Conservation (phyloP, 2,113 vertebrate species). For the Brachypteracias leptosomus region DNA sequence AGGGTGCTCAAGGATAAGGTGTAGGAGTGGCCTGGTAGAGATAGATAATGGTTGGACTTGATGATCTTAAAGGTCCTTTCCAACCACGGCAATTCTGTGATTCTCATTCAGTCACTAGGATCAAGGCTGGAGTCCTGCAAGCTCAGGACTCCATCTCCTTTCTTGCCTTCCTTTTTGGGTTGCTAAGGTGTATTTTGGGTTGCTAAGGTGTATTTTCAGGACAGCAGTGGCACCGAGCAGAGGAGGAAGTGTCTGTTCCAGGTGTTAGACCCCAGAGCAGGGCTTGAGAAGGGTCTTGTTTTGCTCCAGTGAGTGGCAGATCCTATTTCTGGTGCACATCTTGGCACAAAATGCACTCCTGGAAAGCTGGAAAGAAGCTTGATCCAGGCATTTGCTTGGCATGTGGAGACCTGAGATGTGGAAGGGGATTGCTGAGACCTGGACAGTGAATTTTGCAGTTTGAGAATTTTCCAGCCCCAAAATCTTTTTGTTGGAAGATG, state of each 20-base stretch:
- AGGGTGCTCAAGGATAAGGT: no score
- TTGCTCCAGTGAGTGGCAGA: not conserved
- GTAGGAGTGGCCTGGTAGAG: no score
- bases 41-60: no score
- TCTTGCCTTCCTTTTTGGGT: not conserved
- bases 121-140: not conserved
- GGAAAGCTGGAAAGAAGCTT: not conserved
- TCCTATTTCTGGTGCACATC: not conserved
- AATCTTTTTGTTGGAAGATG: not conserved
- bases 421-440: not conserved
- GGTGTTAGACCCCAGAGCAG: not conserved
- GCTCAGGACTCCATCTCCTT: not conserved
- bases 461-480: not conserved
- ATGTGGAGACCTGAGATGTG: not conserved
- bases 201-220: not conserved
- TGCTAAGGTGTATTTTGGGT: not conserved
- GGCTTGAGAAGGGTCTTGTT: not conserved
- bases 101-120: no score
- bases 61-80: no score
- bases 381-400: not conserved
- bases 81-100: no score
- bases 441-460: not conserved
- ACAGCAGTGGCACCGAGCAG: not conserved
- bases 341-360: not conserved
- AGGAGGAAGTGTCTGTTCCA: not conserved